A percentile compares a stretch with the other conserved stretches of the same genome.
Conservation (phyloP, 2,113 vertebrate species). For the Suricata suricatta region DNA sequence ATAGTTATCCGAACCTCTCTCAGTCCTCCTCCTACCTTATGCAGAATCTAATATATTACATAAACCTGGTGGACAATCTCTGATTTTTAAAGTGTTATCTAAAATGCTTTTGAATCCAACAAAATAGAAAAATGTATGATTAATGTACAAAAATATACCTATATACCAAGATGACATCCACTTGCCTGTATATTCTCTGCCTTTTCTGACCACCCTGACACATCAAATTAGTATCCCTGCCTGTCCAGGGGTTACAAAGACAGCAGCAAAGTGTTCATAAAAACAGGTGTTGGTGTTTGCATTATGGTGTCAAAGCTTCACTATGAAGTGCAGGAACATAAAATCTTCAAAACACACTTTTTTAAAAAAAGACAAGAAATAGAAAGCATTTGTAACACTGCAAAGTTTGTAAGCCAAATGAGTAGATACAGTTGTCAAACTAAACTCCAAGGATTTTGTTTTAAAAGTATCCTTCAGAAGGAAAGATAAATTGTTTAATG, state of each 20-base stretch:
- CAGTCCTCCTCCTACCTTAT: background rate
- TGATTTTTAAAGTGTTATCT: background rate
- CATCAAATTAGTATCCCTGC: background rate
- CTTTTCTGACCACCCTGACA: background rate
- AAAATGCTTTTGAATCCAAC: background rate
- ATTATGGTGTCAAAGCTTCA: background rate
- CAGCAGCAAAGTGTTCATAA: background rate
- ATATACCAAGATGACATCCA: background rate
- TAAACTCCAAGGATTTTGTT: constrained; percentile 11
- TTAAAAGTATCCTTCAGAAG: constrained; percentile 37
- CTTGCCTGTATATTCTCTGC: background rate
- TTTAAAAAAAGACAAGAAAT: background rate
- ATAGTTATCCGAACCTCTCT: no score
- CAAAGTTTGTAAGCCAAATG: background rate
- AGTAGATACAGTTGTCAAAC: background rate
- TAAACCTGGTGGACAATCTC: background rate
- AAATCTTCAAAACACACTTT: background rate
- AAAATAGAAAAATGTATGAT: background rate
- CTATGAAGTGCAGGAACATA: background rate
- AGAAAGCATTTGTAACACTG: background rate
- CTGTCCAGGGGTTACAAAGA: background rate
- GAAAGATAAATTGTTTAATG: background rate
- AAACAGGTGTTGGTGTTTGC: background rate
- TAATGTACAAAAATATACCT: background rate
- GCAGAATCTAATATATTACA: background rate